Percentiles rank a stretch among this genome's conserved stretches.
phyloP scores from a whole-genome alignment of 2,797 vertebrate species.

The Gouania willdenowi region DNA sequence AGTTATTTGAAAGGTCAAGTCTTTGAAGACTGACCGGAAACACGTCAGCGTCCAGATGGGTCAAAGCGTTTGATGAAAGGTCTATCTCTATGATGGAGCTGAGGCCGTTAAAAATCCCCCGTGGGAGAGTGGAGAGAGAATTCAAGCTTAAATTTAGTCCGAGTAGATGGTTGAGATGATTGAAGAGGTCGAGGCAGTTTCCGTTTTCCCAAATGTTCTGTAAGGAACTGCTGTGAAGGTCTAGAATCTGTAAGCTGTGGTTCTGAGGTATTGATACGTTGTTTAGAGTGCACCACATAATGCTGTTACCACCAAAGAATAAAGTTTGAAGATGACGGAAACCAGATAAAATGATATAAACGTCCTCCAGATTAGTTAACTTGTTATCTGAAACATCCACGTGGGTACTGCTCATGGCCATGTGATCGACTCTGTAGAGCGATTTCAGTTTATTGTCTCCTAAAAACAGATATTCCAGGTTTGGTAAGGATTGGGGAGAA shows the following conservation, averaged over 20 bases:
- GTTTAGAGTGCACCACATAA: slow-evolving; percentile 66
- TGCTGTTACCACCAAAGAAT: slow-evolving; percentile 71
- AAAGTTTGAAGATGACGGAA: slow-evolving; percentile 55
- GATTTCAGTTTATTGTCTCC: slow-evolving; percentile 75
- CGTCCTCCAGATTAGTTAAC: slow-evolving; percentile 63
- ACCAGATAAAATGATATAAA: slow-evolving; percentile 66
- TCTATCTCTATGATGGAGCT: slow-evolving; percentile 68
- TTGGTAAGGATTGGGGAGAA: slow-evolving; percentile 54
- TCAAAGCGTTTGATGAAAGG: slow-evolving; percentile 78
- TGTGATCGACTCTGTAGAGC: fast-evolving
- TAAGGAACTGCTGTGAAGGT: slow-evolving; percentile 79
- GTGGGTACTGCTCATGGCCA: slow-evolving; percentile 27
- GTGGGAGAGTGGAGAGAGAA: slow-evolving; percentile 74
- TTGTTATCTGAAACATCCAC: slow-evolving; percentile 76
- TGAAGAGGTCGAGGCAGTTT: slow-evolving; percentile 50
- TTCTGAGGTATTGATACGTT: slow-evolving; percentile 2
- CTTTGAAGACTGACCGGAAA: slow-evolving; percentile 73
- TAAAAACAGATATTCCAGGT: slow-evolving; percentile 54
- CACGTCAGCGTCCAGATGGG: slow-evolving; percentile 55
- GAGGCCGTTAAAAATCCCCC: slow-evolving; percentile 74
- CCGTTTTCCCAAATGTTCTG: slow-evolving; percentile 36
- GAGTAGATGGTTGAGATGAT: slow-evolving; percentile 49
- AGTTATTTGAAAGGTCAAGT: slow-evolving; percentile 77
- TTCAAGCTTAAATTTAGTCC: slow-evolving; percentile 74
- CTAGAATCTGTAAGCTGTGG: slow-evolving; percentile 66